Percentiles rank a stretch among this genome's conserved stretches.
Evolutionary conservation across 2,797 vertebrate species (phyloP).

Genomic region (Rhinella marina): DNA sequence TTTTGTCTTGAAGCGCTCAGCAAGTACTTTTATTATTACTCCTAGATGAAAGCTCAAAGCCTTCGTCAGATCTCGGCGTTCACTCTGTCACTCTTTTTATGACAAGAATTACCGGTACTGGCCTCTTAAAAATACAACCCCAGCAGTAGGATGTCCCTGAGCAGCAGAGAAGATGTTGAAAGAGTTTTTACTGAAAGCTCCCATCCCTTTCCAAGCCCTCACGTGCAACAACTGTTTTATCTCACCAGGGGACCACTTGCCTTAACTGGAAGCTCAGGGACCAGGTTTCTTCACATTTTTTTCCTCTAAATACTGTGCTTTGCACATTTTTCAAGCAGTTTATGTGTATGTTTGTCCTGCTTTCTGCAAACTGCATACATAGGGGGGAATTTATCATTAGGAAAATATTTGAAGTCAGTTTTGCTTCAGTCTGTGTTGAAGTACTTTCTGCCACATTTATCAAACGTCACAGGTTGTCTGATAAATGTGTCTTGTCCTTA

Average conservation of each 20-base stretch:
- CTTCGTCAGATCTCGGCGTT: background rate
- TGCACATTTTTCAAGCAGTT: background rate
- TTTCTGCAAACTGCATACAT: background rate
- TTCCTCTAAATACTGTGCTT: background rate
- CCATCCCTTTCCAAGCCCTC: background rate
- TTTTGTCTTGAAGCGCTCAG: background rate
- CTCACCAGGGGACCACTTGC: slow-evolving; percentile 34
- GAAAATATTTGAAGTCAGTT: too few species aligned
- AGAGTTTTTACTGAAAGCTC: background rate
- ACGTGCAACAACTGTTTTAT: slow-evolving; percentile 5
- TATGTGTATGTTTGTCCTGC: background rate
- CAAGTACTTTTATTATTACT: background rate
- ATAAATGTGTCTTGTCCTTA: too few species aligned
- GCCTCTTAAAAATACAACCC: slow-evolving; percentile 18
- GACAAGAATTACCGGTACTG: background rate
- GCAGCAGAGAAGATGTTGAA: background rate
- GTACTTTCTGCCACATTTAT: too few species aligned
- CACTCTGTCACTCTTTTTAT: background rate
- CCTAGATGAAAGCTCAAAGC: background rate
- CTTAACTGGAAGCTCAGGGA: background rate
- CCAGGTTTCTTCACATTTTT: slow-evolving; percentile 22
- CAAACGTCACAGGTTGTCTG: too few species aligned
- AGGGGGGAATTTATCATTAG: too few species aligned
- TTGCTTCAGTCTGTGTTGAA: too few species aligned
- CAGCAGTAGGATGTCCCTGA: slow-evolving; percentile 26